These are phyloP conservation scores for Xyrauchen texanus DNA, from an alignment of 2,113 vertebrate genomes.

Conservation along the genomic window DNA sequence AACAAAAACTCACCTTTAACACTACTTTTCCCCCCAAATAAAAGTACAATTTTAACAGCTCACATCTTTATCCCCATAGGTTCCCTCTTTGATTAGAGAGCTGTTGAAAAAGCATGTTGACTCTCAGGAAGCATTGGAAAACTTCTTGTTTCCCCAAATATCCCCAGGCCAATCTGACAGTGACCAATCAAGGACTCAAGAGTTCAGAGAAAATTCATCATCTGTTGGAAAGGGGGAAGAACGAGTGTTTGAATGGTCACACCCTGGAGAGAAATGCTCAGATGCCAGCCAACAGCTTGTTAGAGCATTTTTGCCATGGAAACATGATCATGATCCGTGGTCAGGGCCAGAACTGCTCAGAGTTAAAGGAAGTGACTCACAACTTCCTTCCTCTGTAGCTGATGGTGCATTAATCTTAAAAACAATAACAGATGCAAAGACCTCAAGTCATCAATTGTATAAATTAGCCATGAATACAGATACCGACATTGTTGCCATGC, in stretches of 20 bases:
- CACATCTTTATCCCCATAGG: constrained; percentile 48
- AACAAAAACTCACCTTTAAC: no score
- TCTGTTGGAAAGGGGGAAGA: constrained; percentile 48
- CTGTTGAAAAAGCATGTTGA: constrained; percentile 66
- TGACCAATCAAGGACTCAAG: constrained; percentile 23
- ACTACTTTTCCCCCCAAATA: no score
- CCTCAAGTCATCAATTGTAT: no score
- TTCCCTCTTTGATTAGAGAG: constrained; percentile 70
- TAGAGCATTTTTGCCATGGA: constrained; percentile 69
- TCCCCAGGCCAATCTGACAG: constrained; percentile 21
- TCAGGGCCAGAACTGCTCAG: constrained; percentile 30
- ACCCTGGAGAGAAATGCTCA: constrained; percentile 40
- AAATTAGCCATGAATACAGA: no score
- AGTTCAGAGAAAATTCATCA: constrained; percentile 23
- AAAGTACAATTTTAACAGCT: no score
- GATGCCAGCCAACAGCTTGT: constrained; percentile 55
- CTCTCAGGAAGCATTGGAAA: constrained; percentile 57
- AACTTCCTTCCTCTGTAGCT: constrained; percentile 53
- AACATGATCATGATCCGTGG: constrained; percentile 45
- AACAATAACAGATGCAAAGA: constrained; percentile 8
- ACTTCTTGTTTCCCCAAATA: constrained; percentile 43
- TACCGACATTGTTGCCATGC: neutral
- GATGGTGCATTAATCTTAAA: constrained; percentile 64
- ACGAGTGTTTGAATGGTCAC: constrained; percentile 51
- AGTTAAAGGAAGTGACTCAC: constrained; percentile 26